phyloP scores from a whole-genome alignment of 1,140 invertebrate genomes.

The Ceratoteleas bidentatus region DNA sequence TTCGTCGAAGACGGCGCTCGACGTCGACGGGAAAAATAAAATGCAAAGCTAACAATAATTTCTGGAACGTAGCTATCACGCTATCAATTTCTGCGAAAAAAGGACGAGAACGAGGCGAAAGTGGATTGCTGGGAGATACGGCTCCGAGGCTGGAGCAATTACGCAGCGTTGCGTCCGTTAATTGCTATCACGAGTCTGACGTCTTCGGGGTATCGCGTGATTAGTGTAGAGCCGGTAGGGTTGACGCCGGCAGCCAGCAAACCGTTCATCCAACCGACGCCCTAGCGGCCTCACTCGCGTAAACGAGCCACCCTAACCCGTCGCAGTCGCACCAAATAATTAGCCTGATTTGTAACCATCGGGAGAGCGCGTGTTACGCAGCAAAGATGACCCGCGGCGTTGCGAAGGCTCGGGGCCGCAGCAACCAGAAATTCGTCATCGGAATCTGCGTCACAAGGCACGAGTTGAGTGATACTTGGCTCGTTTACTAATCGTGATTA shows the following conservation, averaged over 20 bases:
- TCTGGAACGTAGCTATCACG: constrained; percentile 26
- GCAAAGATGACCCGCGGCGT: constrained; percentile 43
- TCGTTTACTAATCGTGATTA: constrained; percentile 51
- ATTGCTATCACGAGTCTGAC: constrained; percentile 65
- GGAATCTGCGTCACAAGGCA: constrained; percentile 14
- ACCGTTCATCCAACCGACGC: constrained; percentile 45
- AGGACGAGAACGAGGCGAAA: constrained; percentile 15
- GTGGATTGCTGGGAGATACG: constrained; percentile 50
- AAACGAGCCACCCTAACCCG: constrained; percentile 54
- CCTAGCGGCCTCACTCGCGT: constrained; percentile 31
- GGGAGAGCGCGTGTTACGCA: constrained; percentile 45
- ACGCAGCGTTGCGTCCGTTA: constrained; percentile 63
- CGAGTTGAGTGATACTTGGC: constrained; percentile 36
- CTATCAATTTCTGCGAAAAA: constrained; percentile 41
- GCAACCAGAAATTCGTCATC: constrained; percentile 24
- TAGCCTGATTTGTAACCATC: constrained; percentile 68
- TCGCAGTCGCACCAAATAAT: constrained; percentile 56
- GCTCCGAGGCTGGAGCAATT: constrained; percentile 57
- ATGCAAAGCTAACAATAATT: constrained; percentile 36
- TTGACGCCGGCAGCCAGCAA: constrained; percentile 48
- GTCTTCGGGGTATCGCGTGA: constrained; percentile 64
- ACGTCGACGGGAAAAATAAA: not conserved
- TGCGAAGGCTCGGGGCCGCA: constrained; percentile 1
- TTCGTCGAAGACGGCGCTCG: not conserved
- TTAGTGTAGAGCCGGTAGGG: constrained; percentile 54